Evolutionary conservation across 2,113 vertebrate genomes (phyloP), one percentile per base, ranked within the genome.

Genomic region (Poeciliopsis occidentalis): DNA sequence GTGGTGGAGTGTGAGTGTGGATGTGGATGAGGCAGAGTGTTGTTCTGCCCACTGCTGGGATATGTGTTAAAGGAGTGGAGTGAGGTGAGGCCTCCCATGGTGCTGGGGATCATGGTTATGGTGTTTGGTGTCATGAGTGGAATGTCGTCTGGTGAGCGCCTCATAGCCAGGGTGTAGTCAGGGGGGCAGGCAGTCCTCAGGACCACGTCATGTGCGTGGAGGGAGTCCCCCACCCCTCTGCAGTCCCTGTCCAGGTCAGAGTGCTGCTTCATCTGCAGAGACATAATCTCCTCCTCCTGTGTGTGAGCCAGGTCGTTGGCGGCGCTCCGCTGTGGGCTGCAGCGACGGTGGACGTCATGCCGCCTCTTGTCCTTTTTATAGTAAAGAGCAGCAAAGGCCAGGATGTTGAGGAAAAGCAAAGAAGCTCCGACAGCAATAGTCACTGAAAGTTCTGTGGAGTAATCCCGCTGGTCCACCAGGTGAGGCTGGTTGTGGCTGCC

Each of bases 281-380:
- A 99, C 98, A 99, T 99, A 90, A 99, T 97, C 92, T 99, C 97
- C 92, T 99, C 98, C 94, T 99, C 98, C 91, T 98, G 98, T 81
- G 97, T 97, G 83, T 99, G 98, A 71, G 97, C 96, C 76, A 99
- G 96, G 88, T 99, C 97, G 19, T 98, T 98, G 86, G 96, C 93
- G 0, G 97, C 94, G 7, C 94, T 96, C 67, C 96, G 95, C 81
- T 99, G 97, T 3, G 98, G 98, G 91, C 98, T 99, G 87, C 98
- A 98, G 85, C 97, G 95, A 83, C 97, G 92, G 30, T 99, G 98
- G 24, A 97, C 97, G 0, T 99, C 98, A 0, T 99, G 97, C 89
- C 97, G 95, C 85, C 97, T 90, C 89, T 99, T 99, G 93, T 99
- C 98, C 88, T 99, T 99, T 93, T 99, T 99, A 93, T 99, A 99